Conservation (phyloP, 2,888 invertebrate species). For the Limenitis camilla region DNA sequence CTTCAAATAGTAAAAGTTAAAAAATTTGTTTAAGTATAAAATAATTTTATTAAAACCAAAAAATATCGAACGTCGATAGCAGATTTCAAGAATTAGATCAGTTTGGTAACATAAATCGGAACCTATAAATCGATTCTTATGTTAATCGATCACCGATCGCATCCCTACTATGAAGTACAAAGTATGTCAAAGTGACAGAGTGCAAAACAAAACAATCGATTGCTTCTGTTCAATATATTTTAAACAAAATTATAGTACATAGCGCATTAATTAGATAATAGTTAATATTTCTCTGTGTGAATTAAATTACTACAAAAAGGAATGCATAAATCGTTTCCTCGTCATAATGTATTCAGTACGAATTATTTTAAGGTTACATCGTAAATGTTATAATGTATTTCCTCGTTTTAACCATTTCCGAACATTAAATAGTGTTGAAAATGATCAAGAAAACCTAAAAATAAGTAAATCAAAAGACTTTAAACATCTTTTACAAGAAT, state of each 20-base stretch:
- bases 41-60: no score
- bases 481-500: conserved; percentile 39
- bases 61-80: no score
- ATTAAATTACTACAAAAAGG: not conserved
- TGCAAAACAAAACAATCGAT: conserved; percentile 1
- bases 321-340: conserved; percentile 18
- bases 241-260: not conserved
- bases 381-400: conserved; percentile 37
- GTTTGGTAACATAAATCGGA: no score
- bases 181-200: not conserved
- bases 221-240: no score
- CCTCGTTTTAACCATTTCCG: conserved; percentile 36
- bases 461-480: conserved; percentile 35
- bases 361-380: conserved; percentile 61
- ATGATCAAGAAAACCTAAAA: conserved; percentile 25
- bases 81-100: no score
- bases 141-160: no score
- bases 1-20: no score
- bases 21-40: no score
- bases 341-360: conserved; percentile 45
- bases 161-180: no score
- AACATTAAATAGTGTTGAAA: conserved; percentile 28
- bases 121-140: no score
- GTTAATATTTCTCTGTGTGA: not conserved
- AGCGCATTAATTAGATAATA: not conserved